Evolutionary conservation across 2,797 vertebrate species (phyloP), one percentile per base, ranked within the genome.

Genomic region (Pangasius mekongensis): DNA sequence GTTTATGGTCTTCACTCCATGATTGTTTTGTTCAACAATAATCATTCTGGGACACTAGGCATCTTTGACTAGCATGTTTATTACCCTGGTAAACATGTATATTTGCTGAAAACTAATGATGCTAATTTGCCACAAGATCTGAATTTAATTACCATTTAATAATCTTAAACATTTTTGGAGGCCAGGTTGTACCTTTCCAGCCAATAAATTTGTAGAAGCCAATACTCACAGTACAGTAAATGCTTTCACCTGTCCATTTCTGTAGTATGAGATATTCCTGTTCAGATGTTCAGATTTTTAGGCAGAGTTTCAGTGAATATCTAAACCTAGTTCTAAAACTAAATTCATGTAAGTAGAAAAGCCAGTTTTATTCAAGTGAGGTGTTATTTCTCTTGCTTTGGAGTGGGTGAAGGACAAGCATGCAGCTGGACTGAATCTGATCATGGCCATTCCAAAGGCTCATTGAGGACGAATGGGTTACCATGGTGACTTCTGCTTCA

Each of bases 371-470:
- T 36, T 36, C 36, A 80, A 22, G 54, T 36, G 30, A 36, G 20
- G 14, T n/a, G 16, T 80, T 80, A 56, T 81, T 39, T 33, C 9
- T 56, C 52, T 11, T 33, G 76, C 2, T 54, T 80, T 33, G 20
- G 77, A 56, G 52, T 80, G 30, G 22, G 56, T 60, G 78, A 81
- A 39, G 10, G 78, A 81, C 56, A 81, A 81, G 54, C n/a, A 22
- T 78, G 47, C 76, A 78, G 52, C 78, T 86, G 84, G 80, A 90
- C 52, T 86, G 87, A 71, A 88, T 78, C 67, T 86, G 87, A 16
- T 85, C 80, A 64, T 73, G 62, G 27, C 58, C 30, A 27, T 67
- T 88, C 56, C 43, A 86, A 81, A 24, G 33, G 20, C 54, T 60
- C 22, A 60, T 27, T 81, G 33, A 60, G 6, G 2, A 81, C 27